Conservation (phyloP, 2,888 invertebrate genomes). For the Platycnemis pennipes region DNA sequence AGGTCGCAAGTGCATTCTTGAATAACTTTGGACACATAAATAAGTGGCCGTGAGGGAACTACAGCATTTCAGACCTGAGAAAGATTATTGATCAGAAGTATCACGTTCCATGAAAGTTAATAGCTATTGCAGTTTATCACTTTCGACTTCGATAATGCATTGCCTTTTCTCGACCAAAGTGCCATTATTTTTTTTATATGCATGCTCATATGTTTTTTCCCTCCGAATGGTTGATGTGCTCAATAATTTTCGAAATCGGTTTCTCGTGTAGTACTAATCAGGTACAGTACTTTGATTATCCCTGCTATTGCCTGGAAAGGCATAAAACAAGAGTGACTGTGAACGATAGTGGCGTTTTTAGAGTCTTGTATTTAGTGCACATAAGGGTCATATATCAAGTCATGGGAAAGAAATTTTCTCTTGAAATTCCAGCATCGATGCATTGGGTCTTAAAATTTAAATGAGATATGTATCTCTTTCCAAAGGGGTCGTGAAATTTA, state of each 20-base stretch:
- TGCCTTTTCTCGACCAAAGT: neutral
- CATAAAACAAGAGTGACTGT: neutral
- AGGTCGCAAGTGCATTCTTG: neutral
- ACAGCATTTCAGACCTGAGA: neutral
- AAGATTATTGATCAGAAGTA: neutral
- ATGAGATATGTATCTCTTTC: neutral
- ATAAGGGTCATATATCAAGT: neutral
- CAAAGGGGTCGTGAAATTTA: neutral
- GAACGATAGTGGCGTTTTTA: neutral
- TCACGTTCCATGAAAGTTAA: neutral
- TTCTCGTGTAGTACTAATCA: neutral
- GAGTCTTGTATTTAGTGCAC: neutral
- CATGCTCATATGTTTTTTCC: neutral
- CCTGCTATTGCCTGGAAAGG: neutral
- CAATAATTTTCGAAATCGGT: neutral
- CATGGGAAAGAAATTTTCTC: neutral
- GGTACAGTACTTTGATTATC: neutral
- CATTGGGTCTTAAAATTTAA: conserved; percentile 1
- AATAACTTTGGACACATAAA: neutral
- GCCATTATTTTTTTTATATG: neutral
- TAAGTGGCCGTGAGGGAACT: neutral
- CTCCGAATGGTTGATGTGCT: neutral
- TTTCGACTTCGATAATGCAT: neutral
- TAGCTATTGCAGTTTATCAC: neutral
- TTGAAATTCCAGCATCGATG: neutral